Evolutionary conservation across 2,797 vertebrate species (phyloP), one percentile per base, ranked within the genome.

Genomic region (Mastacembelus armatus): DNA sequence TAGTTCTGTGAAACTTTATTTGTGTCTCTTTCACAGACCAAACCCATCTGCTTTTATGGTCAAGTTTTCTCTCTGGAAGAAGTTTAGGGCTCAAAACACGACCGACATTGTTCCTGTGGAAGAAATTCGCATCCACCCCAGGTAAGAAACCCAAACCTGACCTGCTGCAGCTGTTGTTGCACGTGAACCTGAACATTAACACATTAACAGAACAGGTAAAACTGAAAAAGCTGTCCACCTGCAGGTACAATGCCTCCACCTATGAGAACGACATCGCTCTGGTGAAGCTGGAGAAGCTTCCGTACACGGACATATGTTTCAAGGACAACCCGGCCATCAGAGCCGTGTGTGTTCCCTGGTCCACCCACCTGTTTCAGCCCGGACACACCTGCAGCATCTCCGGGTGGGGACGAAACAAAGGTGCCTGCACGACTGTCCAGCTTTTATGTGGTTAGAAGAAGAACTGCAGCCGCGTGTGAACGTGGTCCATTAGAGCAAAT

Each of bases 241-340:
- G 39, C 72, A 92, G 91, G 0, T 98, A 94, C 55, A 83, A 93
- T 2, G 32, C 91, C 0, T 10, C 3, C 33, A 95, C 83, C 0
- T 97, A 96, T 0, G 78, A 95, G 86, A 98, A 99, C 18, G 97
- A 99, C 92, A 98, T 99, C 16, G 97, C 97, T 45, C 88, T 99
- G 86, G 39, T 99, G 39, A 75, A 96, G 84, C 73, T 98, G 71
- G 24, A 80, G 80, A 86, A 87, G n/a, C 71, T 58, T 0, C 76
- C 10, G 0, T 5, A 10, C 0, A 5, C 2, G 0, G 18, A 70
- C 0, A 8, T 32, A 2, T 95, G 90, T 60, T 4, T 98, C 73
- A 1, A 3, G 1, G 59, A 75, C 22, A 92, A 54, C 44, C 79
- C 64, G 0, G 74, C 94, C 0, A 10, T 94, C 27, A 22, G 82